Base-by-base conservation (phyloP, 2,888 invertebrate genomes). In the Dinocampus coccinellae region DNA sequence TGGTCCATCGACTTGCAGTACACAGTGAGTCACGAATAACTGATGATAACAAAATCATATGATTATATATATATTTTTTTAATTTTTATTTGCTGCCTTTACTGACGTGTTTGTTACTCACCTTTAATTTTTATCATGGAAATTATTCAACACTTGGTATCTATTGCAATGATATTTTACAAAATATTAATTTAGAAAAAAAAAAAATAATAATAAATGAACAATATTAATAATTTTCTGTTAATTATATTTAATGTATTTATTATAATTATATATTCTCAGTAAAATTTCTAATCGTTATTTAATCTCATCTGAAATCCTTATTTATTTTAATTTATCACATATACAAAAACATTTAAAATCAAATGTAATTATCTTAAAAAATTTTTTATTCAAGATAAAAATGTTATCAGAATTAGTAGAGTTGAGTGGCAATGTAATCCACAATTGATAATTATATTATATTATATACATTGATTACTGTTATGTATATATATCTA, bases 21-120 rank as follows among this genome's bases (percentile, higher is more conserved):
- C 26, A 29, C n/a, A 26, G 73, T 83, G 82, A 83, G 74, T 82
- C 81, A 82, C 73, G 55, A 65, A 68, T 63, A 65, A 69, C 72
- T 47, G 65, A 65, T 10, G 24, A 67, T 60, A 70, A 67, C 66
- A 74, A 75, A 70, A 72, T 74, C 74, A 72, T 66, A 68, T 67
- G 63, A 72, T 72, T 58, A 64, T 72, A 6, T 47, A 47, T 64
- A 65, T 39, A 66, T 70, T 47, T 64, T 42, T 65, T 42, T 13
- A 20, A 11, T 69, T 55, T 36, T 36, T 60, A 42, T 68, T 70
- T 52, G 29, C 47, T 68, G 39, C 57, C 62, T 16, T 34, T 57
- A 29, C 53, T 16, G 42, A 53, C 36, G 69, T 65, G 66, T 68
- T 29, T 3, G 16, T 47, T 47, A 47, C 47, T 47, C 47, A 47